These are phyloP conservation scores for Pelobates cultripes DNA, from an alignment of 2,797 vertebrate genomes.

Conservation along the genomic window DNA sequence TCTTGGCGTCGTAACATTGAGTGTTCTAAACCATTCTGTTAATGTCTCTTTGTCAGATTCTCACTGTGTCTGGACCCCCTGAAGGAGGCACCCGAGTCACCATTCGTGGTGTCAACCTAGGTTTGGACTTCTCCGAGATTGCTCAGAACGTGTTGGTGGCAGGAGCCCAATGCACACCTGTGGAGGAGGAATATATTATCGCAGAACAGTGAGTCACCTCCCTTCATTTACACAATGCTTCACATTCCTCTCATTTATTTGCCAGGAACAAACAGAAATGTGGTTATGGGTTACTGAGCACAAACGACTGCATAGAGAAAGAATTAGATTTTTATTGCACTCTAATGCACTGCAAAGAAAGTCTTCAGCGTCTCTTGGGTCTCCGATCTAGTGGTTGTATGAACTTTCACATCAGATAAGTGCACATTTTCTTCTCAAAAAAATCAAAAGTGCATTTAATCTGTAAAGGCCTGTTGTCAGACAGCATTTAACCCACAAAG, in stretches of 20 bases:
- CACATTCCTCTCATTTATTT: neutral
- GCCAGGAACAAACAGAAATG: neutral
- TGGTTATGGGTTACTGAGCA: neutral
- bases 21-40: neutral
- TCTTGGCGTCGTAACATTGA: too few relatives aligned
- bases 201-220: conserved; percentile 92
- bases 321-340: neutral
- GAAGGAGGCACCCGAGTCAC: conserved; percentile 95
- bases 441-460: neutral
- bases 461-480: too few relatives aligned
- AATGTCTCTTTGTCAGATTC: conserved; percentile 73
- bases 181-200: conserved; percentile 89
- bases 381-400: neutral
- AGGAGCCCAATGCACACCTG: conserved; percentile 85
- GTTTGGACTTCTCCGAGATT: conserved; percentile 93
- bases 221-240: neutral
- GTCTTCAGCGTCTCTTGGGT: too few relatives aligned
- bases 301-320: neutral
- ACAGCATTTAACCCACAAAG: too few relatives aligned
- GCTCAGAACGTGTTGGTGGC: conserved; percentile 91
- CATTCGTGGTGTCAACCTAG: conserved; percentile 92
- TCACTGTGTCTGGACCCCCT: conserved; percentile 90
- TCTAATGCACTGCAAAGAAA: neutral
- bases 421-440: neutral
- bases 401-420: neutral